Conservation (phyloP, 1,140 invertebrate genomes). For the Tetramorium simillimum region DNA sequence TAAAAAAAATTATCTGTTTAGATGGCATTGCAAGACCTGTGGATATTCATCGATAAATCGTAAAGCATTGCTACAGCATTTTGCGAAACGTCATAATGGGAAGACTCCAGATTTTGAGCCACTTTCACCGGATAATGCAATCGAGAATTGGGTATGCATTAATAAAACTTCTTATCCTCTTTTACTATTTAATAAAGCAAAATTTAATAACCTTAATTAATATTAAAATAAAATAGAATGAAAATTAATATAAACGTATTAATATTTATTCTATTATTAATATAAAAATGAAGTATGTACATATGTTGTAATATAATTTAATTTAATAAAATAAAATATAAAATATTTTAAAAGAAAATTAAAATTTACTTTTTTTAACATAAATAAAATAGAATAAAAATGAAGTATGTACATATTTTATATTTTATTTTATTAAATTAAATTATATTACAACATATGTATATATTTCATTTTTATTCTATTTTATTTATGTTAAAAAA, state of each 20-base stretch:
- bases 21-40: slow-evolving; percentile 80
- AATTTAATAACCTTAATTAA: not conserved
- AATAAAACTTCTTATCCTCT: not conserved
- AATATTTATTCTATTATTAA: too few relatives aligned
- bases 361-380: too few relatives aligned
- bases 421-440: too few relatives aligned
- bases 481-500: not conserved
- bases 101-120: slow-evolving; percentile 66
- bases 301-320: too few relatives aligned
- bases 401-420: not conserved
- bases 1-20: slow-evolving; percentile 31
- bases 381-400: not conserved
- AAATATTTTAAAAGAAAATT: too few relatives aligned
- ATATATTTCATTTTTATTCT: not conserved
- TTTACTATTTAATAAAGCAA: not conserved
- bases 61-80: slow-evolving; percentile 77
- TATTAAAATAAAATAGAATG: not conserved
- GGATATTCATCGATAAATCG: slow-evolving; percentile 78
- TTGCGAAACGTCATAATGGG: slow-evolving; percentile 75
- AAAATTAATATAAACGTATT: not conserved
- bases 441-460: not conserved
- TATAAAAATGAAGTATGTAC: too few relatives aligned
- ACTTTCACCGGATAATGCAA: slow-evolving; percentile 75
- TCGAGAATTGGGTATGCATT: slow-evolving; percentile 83
- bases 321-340: too few relatives aligned